Conservation (phyloP, 2,113 vertebrate genomes). For the Alexandromys fortis region DNA sequence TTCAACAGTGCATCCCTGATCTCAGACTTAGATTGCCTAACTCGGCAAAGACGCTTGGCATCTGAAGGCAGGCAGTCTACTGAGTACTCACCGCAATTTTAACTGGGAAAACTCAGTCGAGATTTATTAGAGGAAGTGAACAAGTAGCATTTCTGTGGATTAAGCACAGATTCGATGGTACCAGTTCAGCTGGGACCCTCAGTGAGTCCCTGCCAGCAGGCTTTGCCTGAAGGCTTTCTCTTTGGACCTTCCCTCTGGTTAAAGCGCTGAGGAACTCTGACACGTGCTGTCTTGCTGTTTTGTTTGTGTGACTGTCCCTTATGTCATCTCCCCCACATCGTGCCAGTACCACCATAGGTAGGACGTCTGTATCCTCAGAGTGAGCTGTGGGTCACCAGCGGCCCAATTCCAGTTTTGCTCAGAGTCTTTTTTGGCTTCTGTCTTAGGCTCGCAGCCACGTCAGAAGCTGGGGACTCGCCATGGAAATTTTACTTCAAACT, state of each 20-base stretch:
- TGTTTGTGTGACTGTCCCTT: rapidly evolving
- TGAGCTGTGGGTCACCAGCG: not conserved
- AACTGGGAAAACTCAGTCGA: too few relatives aligned
- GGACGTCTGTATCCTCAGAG: not conserved
- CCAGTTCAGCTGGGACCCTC: not conserved
- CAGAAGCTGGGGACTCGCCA: slow-evolving; percentile 86
- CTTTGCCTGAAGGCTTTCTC: not conserved
- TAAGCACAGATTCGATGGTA: not conserved
- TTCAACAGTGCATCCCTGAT: rapidly evolving
- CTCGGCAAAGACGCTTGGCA: too few relatives aligned
- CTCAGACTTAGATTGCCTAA: not conserved
- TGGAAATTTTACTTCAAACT: slow-evolving; percentile 99
- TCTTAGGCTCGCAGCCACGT: slow-evolving; percentile 88
- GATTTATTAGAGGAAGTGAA: not conserved
- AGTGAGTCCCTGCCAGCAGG: not conserved
- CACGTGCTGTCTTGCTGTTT: rapidly evolving
- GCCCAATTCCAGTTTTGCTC: rapidly evolving
- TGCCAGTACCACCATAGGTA: rapidly evolving
- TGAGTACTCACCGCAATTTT: not conserved
- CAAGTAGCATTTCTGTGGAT: not conserved
- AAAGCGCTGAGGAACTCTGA: not conserved
- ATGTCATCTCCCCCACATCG: not conserved
- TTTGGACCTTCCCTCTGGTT: not conserved
- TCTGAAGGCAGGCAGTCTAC: not conserved
- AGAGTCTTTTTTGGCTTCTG: not conserved